Conservation (phyloP, 2,888 invertebrate genomes). For the Nowickia ferox region DNA sequence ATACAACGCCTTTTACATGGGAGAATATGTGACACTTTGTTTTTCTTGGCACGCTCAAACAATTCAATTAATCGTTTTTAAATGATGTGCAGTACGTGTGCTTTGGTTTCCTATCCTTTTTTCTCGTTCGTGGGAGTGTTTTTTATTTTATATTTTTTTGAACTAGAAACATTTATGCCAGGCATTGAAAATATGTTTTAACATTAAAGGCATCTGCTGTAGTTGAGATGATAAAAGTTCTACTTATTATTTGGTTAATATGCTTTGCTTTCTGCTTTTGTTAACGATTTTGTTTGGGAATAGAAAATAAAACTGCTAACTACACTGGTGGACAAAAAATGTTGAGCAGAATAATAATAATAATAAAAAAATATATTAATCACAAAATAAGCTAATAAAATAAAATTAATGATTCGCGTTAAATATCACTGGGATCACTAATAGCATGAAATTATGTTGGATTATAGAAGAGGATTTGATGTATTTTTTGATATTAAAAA, state of each 20-base stretch:
- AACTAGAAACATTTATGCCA: background rate
- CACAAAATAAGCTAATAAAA: no score
- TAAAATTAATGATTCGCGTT: no score
- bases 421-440: no score
- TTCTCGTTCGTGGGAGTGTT: background rate
- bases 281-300: no score
- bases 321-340: no score
- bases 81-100: slow-evolving; percentile 65
- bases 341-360: no score
- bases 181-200: slow-evolving; percentile 8
- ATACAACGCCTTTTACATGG: background rate
- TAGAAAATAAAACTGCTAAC: no score
- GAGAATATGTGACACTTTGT: slow-evolving; percentile 57
- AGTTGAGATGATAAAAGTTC: background rate
- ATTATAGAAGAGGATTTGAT: no score
- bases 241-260: background rate
- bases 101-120: background rate
- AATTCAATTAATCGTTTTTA: slow-evolving; percentile 71
- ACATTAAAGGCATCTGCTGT: slow-evolving; percentile 32
- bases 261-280: background rate
- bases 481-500: no score
- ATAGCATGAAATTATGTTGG: no score
- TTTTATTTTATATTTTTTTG: background rate
- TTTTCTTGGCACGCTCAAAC: slow-evolving; percentile 68
- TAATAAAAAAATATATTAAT: no score